phyloP scores from a whole-genome alignment of 2,888 invertebrate species.

The Hesperia comma region DNA sequence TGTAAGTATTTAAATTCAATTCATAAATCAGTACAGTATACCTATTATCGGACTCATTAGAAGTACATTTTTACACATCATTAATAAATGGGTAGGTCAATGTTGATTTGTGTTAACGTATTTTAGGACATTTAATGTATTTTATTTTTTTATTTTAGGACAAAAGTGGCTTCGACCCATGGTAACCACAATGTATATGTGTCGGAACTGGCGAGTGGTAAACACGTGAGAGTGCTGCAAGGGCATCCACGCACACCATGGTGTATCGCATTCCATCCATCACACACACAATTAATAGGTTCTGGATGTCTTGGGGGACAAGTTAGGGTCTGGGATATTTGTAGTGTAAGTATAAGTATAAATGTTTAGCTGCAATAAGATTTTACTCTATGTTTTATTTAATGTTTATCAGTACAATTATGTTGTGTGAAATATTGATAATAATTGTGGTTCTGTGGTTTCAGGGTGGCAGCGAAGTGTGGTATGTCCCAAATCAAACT shows the following conservation, averaged over 20 bases:
- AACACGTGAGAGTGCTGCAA: constrained; percentile 89
- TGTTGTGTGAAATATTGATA: neutral
- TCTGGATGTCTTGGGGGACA: constrained; percentile 95
- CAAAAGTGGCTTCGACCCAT: constrained; percentile 93
- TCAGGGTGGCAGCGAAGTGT: constrained; percentile 93
- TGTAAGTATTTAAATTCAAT: too few relatives aligned
- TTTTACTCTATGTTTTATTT: too few relatives aligned
- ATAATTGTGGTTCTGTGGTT: constrained; percentile 38
- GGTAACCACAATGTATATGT: constrained; percentile 95
- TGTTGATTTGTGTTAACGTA: too few relatives aligned
- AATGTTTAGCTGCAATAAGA: too few relatives aligned
- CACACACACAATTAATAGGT: constrained; percentile 91
- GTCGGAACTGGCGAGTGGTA: constrained; percentile 90
- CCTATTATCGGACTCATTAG: too few relatives aligned
- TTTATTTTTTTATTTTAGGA: constrained; percentile 72
- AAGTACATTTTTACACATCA: too few relatives aligned
- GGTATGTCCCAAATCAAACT: constrained; percentile 88
- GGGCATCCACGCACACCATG: constrained; percentile 96
- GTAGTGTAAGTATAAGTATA: constrained; percentile 65
- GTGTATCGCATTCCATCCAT: constrained; percentile 95
- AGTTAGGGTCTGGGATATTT: constrained; percentile 93
- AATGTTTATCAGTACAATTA: too few relatives aligned
- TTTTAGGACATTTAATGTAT: too few relatives aligned
- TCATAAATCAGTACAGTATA: too few relatives aligned
- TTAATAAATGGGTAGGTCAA: too few relatives aligned